These are phyloP conservation scores for Tragulus kanchil DNA, from an alignment of 2,113 vertebrate species.

Conservation along the genomic window DNA sequence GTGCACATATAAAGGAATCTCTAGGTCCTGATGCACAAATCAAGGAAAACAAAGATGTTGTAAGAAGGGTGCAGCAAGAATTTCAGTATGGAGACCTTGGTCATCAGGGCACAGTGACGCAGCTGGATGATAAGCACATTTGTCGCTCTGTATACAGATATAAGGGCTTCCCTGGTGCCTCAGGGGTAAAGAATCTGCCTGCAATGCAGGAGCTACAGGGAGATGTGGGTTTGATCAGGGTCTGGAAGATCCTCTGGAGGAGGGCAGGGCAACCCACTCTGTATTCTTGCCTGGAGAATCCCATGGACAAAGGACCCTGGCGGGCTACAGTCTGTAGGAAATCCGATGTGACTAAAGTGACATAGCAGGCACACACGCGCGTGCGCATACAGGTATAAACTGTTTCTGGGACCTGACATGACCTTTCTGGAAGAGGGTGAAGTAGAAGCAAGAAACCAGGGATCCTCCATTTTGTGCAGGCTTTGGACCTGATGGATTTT, in stretches of 20 bases:
- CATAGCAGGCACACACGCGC: neutral
- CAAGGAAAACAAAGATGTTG: neutral
- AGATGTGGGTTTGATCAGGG: neutral
- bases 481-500: neutral
- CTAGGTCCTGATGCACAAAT: neutral
- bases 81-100: neutral
- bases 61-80: neutral
- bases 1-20: neutral
- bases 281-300: neutral
- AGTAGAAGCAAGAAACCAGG: neutral
- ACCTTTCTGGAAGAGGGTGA: neutral
- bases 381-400: neutral
- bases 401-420: neutral
- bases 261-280: neutral
- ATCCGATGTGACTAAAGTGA: fast-evolving
- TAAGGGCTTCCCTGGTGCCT: neutral
- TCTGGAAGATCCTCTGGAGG: neutral
- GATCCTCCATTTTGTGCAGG: neutral
- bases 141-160: too few species aligned
- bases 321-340: neutral
- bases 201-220: neutral
- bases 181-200: neutral
- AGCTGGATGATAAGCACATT: neutral
- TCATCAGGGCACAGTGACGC: neutral
- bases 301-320: neutral